phyloP scores from a whole-genome alignment of 2,113 vertebrate species.

The Daboia siamensis region DNA sequence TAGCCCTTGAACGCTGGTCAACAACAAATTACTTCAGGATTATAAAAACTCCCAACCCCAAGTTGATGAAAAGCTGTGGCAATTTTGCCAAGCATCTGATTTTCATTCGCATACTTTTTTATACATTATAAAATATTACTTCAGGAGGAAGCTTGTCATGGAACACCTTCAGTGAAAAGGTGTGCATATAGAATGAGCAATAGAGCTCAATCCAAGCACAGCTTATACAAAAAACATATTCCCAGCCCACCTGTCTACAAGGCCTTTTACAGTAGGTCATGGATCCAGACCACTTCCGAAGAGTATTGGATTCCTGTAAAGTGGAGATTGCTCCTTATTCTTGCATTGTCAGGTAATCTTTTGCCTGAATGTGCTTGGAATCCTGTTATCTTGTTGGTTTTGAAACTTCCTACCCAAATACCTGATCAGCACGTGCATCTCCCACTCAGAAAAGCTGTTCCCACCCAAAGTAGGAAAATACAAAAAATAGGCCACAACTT shows the following conservation, averaged over 20 bases:
- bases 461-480: background rate
- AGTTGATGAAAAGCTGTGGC: conserved; percentile 28
- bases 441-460: background rate
- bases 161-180: conserved; percentile 15
- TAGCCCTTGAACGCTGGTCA: background rate
- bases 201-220: background rate
- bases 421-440: background rate
- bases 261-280: background rate
- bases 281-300: background rate
- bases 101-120: conserved; percentile 17
- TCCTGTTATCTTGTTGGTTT: background rate
- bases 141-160: background rate
- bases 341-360: background rate
- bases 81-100: conserved; percentile 22
- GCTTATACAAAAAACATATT: background rate
- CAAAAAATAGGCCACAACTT: background rate
- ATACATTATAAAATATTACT: conserved; percentile 10
- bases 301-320: background rate
- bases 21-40: conserved; percentile 2
- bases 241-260: rapidly evolving
- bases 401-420: background rate
- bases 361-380: background rate
- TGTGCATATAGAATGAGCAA: background rate
- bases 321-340: background rate
- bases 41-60: background rate